phyloP scores from a whole-genome alignment of 2,113 vertebrate genomes.

The Cryptotis parvus region DNA sequence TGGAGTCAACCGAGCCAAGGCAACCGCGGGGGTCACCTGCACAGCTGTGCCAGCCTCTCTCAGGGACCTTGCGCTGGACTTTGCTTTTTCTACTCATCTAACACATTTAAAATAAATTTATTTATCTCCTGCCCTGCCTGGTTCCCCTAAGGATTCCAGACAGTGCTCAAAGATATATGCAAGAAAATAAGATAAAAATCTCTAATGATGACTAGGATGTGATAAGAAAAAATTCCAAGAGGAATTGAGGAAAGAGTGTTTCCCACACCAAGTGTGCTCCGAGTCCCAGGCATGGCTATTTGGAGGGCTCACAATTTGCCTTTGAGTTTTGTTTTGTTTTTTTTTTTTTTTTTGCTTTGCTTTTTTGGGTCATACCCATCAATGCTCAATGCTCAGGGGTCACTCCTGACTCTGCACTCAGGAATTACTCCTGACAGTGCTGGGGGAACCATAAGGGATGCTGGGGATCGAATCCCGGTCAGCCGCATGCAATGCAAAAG shows the following conservation, averaged over 20 bases:
- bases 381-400: too few species aligned
- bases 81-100: constrained; percentile 28
- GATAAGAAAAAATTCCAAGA: neutral
- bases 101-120: constrained; percentile 29
- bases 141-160: constrained; percentile 27
- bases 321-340: too few species aligned
- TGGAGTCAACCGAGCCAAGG: neutral
- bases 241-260: neutral
- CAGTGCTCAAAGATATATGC: neutral
- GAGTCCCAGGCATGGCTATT: neutral
- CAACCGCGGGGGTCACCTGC: neutral
- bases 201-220: neutral
- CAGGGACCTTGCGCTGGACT: neutral
- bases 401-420: too few species aligned
- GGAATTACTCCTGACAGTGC: too few species aligned
- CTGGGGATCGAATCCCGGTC: too few species aligned
- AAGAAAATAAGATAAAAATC: neutral
- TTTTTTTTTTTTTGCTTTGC: too few species aligned
- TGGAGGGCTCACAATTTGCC: neutral
- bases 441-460: too few species aligned
- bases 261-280: neutral
- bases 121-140: constrained; percentile 43
- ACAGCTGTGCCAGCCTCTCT: neutral
- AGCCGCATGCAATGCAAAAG: too few species aligned
- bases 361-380: too few species aligned